Percentiles rank a stretch among this genome's conserved stretches.
Evolutionary conservation across 1,140 invertebrate genomes (phyloP).

Genomic region (Cepaea nemoralis): DNA sequence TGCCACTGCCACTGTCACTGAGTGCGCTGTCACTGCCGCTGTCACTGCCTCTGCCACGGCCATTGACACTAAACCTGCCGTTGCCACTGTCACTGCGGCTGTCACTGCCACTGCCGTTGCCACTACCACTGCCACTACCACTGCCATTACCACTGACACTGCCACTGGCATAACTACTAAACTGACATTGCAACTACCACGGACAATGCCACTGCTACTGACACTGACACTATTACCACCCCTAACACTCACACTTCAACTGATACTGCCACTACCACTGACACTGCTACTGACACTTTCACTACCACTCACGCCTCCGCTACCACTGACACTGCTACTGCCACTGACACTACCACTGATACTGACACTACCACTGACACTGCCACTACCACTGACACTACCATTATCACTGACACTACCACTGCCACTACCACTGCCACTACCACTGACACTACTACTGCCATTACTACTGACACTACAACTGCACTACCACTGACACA

Average conservation of each 20-base stretch:
- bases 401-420: too few relatives aligned
- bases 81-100: too few relatives aligned
- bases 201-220: neutral
- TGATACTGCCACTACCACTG: conserved; percentile 1
- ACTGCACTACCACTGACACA: neutral
- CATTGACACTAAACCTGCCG: neutral
- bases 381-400: too few relatives aligned
- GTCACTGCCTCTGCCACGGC: neutral
- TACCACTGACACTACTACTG: too few relatives aligned
- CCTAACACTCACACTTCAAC: neutral
- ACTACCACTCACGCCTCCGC: neutral
- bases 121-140: conserved; percentile 8
- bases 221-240: neutral
- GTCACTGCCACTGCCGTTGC: neutral
- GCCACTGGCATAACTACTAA: neutral
- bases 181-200: neutral
- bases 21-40: neutral
- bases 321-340: neutral
- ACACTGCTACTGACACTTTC: neutral
- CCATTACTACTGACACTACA: too few relatives aligned
- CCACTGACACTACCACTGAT: neutral
- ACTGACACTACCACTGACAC: neutral
- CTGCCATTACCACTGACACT: conserved; percentile 1
- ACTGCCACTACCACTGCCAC: conserved; percentile 8
- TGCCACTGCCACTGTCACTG: conserved; percentile 8